Evolutionary conservation across 1,140 invertebrate species (phyloP), one percentile per base, ranked within the genome.

Genomic region (Mercenaria mercenaria): DNA sequence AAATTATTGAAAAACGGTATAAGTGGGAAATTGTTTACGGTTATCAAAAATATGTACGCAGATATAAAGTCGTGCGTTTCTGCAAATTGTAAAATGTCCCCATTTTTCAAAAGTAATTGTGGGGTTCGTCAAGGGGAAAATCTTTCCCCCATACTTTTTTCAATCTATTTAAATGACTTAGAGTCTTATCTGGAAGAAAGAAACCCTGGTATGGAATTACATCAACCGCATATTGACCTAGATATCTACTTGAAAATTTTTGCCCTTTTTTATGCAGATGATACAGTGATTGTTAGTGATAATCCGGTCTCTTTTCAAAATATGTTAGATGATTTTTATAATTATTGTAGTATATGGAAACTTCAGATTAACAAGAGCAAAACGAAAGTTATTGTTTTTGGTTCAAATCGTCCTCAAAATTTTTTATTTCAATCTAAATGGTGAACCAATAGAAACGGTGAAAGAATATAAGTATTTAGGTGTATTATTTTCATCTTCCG

Each of bases 391-490:
- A 64, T 37, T 1, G 26, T 80, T 23, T 61, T 82, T 39, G 34
- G 80, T 10, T n/a, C 8, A 10, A 23, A 79, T 29, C 18, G 47
- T 47, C 43, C 39, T 41, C 8, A 3, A 79, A 3, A 79, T 8
- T 29, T 79, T 18, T 29, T 11, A 52, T n/a, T 79, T 76, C n/a
- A 13, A 41, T 20, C 8, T 76, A 37, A 52, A 79, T 26, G 39
- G 26, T 18, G 20, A 79, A 47, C 10, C 8, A 13, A 50, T 79
- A 4, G 47, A 43, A 15, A 50, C 47, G 3, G 20, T 79, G 8
- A 43, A 79, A 79, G 47, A 52, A 43, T 52, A 79, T 20, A 79
- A 79, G 13, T 79, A 79, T 79, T 20, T 79, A 47, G 76, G 76
- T 37, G 26, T 52, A 10, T 41, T 79, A 29, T 79, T 79, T 29